Evolutionary conservation across 1,140 invertebrate species (phyloP).

Genomic region (Drosophila bifasciata): DNA sequence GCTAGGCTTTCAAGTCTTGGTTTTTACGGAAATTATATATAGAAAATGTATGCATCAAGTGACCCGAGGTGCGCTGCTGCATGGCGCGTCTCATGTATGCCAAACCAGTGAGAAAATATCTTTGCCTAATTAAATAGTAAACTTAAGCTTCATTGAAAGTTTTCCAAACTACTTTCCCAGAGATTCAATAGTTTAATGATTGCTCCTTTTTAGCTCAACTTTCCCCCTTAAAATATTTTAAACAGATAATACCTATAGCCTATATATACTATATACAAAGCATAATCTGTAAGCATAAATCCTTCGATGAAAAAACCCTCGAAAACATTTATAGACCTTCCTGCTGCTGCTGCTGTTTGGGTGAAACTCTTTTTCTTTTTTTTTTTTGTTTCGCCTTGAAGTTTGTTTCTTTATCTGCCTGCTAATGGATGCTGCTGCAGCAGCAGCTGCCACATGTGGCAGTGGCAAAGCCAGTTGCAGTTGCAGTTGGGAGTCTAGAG

Average conservation of each 20-base stretch:
- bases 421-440: conserved; percentile 76
- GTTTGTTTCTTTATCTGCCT: conserved; percentile 63
- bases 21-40: no score
- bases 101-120: no score
- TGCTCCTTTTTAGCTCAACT: no score
- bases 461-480: conserved; percentile 31
- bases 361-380: conserved; percentile 22
- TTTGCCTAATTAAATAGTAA: no score
- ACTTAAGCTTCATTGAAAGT: no score
- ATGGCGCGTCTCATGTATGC: no score
- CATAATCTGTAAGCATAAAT: conserved; percentile 26
- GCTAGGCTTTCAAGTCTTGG: background rate
- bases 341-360: conserved; percentile 9
- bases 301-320: conserved; percentile 29
- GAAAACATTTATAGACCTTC: conserved; percentile 37
- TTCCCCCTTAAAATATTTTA: background rate
- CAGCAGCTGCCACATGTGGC: conserved; percentile 46
- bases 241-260: conserved; percentile 1
- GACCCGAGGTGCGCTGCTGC: no score
- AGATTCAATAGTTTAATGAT: no score
- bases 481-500: conserved; percentile 29
- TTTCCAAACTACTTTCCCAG: no score
- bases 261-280: conserved; percentile 7
- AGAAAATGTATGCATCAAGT: no score
- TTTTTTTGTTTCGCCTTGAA: conserved; percentile 26